Conservation (phyloP, 2,113 vertebrate genomes). For the Datnioides undecimradiatus region DNA sequence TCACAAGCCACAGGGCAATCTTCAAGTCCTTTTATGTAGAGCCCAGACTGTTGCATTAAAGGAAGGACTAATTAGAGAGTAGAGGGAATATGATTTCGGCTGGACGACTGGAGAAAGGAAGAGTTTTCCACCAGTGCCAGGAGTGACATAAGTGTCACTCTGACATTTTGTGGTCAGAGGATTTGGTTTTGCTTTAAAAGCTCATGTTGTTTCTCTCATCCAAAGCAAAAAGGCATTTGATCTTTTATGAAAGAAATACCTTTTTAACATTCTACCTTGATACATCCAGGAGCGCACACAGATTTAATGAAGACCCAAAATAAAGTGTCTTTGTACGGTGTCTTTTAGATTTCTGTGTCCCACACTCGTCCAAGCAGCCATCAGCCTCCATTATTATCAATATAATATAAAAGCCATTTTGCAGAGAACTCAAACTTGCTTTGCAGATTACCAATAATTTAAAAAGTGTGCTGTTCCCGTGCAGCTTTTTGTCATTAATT, state of each 20-base stretch:
- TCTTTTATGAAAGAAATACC: not conserved
- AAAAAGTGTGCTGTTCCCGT: conserved; percentile 18
- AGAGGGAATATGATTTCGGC: not conserved
- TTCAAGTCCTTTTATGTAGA: conserved; percentile 31
- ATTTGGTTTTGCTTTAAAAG: conserved; percentile 10
- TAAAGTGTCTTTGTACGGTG: not conserved
- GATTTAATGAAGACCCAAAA: not conserved
- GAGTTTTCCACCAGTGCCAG: not conserved
- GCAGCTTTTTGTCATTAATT: conserved; percentile 23
- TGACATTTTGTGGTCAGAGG: conserved; percentile 18
- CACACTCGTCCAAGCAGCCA: not conserved
- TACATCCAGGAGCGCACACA: not conserved
- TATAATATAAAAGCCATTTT: not conserved
- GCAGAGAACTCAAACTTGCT: not conserved
- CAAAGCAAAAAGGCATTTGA: not conserved
- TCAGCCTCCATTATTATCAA: not conserved
- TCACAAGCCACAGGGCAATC: conserved; percentile 9
- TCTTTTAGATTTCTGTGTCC: not conserved
- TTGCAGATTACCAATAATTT: not conserved
- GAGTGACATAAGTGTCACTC: conserved; percentile 6
- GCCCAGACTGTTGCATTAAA: conserved; percentile 31
- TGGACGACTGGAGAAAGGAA: not conserved
- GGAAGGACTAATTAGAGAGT: conserved; percentile 20
- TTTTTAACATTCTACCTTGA: conserved; percentile 6
- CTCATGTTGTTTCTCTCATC: not conserved